Evolutionary conservation across 2,888 invertebrate genomes (phyloP).

Genomic region (Heliconius sara): DNA sequence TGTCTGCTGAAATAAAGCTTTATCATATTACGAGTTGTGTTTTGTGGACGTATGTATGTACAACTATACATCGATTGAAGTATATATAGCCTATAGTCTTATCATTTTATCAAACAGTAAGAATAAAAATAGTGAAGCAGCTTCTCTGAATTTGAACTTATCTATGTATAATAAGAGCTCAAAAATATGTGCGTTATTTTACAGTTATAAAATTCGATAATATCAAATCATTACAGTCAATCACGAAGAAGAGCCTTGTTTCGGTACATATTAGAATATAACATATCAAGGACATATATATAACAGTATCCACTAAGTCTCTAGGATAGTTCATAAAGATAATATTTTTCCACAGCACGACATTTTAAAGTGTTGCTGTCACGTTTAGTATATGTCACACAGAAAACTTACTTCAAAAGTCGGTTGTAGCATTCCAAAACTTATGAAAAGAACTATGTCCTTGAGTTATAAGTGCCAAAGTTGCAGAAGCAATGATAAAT

Average conservation of each 20-base stretch:
- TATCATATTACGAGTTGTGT: background rate
- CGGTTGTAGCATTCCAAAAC: background rate
- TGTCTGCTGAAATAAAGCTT: slow-evolving; percentile 12
- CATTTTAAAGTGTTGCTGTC: background rate
- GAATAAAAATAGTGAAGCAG: too few relatives aligned
- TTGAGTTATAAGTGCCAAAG: background rate
- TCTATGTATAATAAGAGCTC: too few relatives aligned
- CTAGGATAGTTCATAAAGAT: background rate
- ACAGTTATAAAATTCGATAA: too few relatives aligned
- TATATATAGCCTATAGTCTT: too few relatives aligned
- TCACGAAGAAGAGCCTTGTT: too few relatives aligned
- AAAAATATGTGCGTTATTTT: too few relatives aligned
- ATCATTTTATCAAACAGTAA: too few relatives aligned
- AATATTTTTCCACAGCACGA: background rate
- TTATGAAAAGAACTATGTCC: background rate
- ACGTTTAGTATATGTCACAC: background rate
- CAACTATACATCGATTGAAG: too few relatives aligned
- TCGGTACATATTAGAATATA: background rate
- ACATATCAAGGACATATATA: background rate
- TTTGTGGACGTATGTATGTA: background rate
- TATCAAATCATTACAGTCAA: too few relatives aligned
- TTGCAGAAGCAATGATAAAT: background rate
- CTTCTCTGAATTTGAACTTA: too few relatives aligned
- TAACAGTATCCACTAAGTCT: background rate
- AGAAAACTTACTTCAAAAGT: background rate